Conservation (phyloP, 2,888 invertebrate genomes). For the Drepanosiphum platanoidis region DNA sequence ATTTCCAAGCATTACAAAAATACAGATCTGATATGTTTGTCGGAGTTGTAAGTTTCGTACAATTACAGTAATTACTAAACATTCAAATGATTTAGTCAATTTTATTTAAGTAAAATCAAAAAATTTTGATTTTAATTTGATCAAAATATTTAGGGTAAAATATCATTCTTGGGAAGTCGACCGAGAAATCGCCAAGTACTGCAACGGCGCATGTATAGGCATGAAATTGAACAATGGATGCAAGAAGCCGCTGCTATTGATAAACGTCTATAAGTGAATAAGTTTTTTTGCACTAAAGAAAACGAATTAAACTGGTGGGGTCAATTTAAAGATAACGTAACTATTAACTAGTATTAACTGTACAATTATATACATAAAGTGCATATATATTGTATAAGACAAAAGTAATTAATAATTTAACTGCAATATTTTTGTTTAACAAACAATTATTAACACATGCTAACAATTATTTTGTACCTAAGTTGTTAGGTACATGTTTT, state of each 20-base stretch:
- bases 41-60: slow-evolving; percentile 65
- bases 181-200: slow-evolving; percentile 80
- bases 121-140: too few relatives aligned
- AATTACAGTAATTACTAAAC: not conserved
- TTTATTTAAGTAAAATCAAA: too few relatives aligned
- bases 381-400: not conserved
- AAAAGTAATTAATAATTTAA: slow-evolving; percentile 1
- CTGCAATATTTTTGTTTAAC: slow-evolving; percentile 1
- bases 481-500: not conserved
- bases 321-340: slow-evolving; percentile 39
- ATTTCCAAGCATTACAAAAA: slow-evolving; percentile 70
- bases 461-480: not conserved
- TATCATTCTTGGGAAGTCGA: slow-evolving; percentile 79
- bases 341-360: not conserved
- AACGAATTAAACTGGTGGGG: slow-evolving; percentile 36
- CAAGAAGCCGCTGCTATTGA: slow-evolving; percentile 70
- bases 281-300: slow-evolving; percentile 1
- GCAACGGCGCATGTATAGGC: slow-evolving; percentile 79
- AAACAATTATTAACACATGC: not conserved
- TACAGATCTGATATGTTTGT: slow-evolving; percentile 69
- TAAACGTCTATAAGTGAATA: slow-evolving; percentile 32
- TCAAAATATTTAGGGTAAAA: slow-evolving; percentile 68
- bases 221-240: slow-evolving; percentile 80
- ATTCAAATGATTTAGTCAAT: too few relatives aligned
- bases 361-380: too few relatives aligned